A percentile compares a stretch with the other conserved stretches of the same genome.
These are phyloP conservation scores for Leptobrachium leishanense DNA, from an alignment of 2,113 vertebrate species.

Conservation along the genomic window DNA sequence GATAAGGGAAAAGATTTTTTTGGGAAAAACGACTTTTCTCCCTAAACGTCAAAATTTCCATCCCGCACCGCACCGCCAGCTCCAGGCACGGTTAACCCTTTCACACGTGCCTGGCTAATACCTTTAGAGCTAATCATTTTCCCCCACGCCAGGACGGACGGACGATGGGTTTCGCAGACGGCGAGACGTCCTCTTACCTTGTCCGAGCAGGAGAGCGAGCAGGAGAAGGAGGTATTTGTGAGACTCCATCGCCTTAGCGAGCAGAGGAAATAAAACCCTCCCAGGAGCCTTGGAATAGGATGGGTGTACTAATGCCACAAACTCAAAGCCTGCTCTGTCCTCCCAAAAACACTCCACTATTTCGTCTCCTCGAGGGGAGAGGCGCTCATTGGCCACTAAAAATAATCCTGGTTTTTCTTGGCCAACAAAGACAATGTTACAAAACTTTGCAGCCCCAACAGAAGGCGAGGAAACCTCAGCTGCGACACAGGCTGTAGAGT, in stretches of 20 bases:
- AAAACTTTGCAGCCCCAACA: background rate
- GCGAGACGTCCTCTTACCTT: slow-evolving; percentile 3
- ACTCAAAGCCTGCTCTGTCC: slow-evolving; percentile 41
- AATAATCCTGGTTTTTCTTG: slow-evolving; percentile 35
- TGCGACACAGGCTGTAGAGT: background rate
- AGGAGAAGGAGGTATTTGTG: slow-evolving; percentile 13
- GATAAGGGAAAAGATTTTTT: too few relatives aligned
- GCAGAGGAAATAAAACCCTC: background rate
- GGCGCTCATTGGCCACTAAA: slow-evolving; percentile 32
- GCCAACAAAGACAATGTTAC: slow-evolving; percentile 3
- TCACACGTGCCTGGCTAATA: background rate
- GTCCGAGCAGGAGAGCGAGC: background rate
- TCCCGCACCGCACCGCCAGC: background rate
- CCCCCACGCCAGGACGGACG: background rate
- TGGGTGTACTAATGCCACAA: slow-evolving; percentile 20
- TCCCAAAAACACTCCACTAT: background rate
- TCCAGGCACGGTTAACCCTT: background rate
- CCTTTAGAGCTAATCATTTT: background rate
- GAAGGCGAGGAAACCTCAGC: background rate
- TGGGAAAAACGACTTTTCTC: too few relatives aligned
- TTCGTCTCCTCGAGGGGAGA: background rate
- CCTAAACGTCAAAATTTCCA: too few relatives aligned
- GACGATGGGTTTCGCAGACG: background rate
- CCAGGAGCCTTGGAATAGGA: slow-evolving; percentile 13
- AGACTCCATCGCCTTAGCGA: slow-evolving; percentile 10